Evolutionary conservation across 1,140 invertebrate species (phyloP).

Genomic region (Calephelis virginiensis): DNA sequence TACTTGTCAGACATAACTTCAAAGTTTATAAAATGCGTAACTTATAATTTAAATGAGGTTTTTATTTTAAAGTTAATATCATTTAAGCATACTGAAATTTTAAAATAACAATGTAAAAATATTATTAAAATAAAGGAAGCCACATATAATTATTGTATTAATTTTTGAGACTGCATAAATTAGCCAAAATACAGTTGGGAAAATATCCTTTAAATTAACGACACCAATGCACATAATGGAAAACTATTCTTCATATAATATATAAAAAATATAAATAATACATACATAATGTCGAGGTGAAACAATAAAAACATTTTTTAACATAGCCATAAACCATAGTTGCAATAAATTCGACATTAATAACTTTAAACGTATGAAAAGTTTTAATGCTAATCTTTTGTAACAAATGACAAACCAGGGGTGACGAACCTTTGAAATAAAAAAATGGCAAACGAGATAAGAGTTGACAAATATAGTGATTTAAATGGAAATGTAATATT

Average conservation of each 20-base stretch:
- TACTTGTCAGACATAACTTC: too few relatives aligned
- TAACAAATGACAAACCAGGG: neutral
- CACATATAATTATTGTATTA: neutral
- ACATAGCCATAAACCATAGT: neutral
- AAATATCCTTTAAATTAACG: constrained; percentile 2
- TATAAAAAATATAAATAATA: too few relatives aligned
- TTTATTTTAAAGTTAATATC: neutral
- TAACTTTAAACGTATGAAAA: constrained; percentile 3
- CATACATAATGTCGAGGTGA: neutral
- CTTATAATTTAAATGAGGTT: neutral
- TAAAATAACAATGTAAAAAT: neutral
- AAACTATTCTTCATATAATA: neutral
- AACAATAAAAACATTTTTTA: neutral
- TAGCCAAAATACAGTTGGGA: neutral
- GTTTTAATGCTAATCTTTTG: neutral
- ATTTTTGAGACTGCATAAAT: too few relatives aligned
- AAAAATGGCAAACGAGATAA: too few relatives aligned
- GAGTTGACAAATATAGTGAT: too few relatives aligned
- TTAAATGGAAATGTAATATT: too few relatives aligned
- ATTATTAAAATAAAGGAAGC: neutral
- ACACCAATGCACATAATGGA: neutral
- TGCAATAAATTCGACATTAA: constrained; percentile 5
- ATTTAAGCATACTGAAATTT: neutral
- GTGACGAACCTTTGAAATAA: neutral
- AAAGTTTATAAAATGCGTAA: too few relatives aligned